These are phyloP conservation scores for Hylyphantes graminicola DNA, from an alignment of 1,140 invertebrate genomes.

Conservation along the genomic window DNA sequence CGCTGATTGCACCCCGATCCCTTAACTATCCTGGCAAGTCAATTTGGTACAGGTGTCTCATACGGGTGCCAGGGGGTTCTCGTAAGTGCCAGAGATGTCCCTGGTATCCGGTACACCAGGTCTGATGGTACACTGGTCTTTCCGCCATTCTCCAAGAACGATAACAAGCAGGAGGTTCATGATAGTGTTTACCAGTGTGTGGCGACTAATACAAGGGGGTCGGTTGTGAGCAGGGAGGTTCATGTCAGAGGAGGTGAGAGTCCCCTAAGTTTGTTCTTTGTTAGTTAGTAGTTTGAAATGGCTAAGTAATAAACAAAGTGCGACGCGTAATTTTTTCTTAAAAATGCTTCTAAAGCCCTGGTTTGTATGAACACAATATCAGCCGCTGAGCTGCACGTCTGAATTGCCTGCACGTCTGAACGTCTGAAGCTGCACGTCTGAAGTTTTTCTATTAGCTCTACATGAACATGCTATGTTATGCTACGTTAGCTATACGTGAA, in stretches of 20 bases:
- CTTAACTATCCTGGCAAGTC: slow-evolving; percentile 83
- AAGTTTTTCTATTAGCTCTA: too few relatives aligned
- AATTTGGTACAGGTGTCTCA: slow-evolving; percentile 75
- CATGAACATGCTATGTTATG: too few relatives aligned
- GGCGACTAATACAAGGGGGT: slow-evolving; percentile 86
- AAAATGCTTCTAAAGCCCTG: too few relatives aligned
- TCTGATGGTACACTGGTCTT: slow-evolving; percentile 68
- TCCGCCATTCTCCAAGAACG: slow-evolving; percentile 64
- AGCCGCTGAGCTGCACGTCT: too few relatives aligned
- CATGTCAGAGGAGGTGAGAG: slow-evolving; percentile 92
- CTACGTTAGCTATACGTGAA: too few relatives aligned
- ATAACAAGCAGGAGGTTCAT: slow-evolving; percentile 72
- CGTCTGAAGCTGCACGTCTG: too few relatives aligned
- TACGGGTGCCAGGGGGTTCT: too few relatives aligned
- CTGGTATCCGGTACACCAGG: slow-evolving; percentile 73
- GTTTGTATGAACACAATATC: too few relatives aligned
- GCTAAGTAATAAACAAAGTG: too few relatives aligned
- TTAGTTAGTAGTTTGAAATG: too few relatives aligned
- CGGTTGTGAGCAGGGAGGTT: slow-evolving; percentile 89
- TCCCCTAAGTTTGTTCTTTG: neutral
- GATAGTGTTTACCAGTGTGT: slow-evolving; percentile 81
- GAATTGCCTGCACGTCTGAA: too few relatives aligned
- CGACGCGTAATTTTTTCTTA: too few relatives aligned
- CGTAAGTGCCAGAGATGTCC: slow-evolving; percentile 73
- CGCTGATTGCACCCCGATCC: slow-evolving; percentile 87